Evolutionary conservation across 2,797 vertebrate species (phyloP), one percentile per base, ranked within the genome.

Genomic region (Sardinella longiceps): DNA sequence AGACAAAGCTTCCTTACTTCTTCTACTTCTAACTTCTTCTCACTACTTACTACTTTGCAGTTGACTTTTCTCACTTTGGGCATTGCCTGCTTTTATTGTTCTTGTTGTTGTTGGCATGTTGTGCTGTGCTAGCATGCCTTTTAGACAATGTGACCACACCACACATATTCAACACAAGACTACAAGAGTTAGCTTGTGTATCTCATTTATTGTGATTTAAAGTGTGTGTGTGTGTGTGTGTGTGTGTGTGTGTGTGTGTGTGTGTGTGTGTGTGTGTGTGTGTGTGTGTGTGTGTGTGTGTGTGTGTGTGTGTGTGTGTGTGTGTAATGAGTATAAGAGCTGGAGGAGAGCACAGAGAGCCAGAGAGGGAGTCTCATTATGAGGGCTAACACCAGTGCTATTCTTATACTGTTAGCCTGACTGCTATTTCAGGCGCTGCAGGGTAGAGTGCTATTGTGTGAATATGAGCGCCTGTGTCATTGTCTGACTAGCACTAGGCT

Each of bases 171-270:
- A 39, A 39, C 33, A 39, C 3, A 0, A 20, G 56, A 25, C 14
- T 5, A 5, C 20, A 77, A 39, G 23, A 6, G 53, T 58, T 4
- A 20, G 63, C 28, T 37, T 74, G 33, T 74, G 66, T 39, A 9
- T 74, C 30, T 66, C 28, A 33, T 66, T 30, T 66, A 66, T 66
- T 37, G 14, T 15, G 0, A 18, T 70, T 70, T 70, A 14, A 15
- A 82, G 77, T 86, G 66, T 84, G 82, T 84, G 70, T 83, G 80
- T 37, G 37, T 87, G 70, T 51, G 83, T 85, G 84, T 84, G 84
- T 56, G 81, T 84, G 86, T 80, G 28, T 81, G 43, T 25, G n/a
- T 80, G 74, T 80, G 50, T 81, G 30, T 81, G 80, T 83, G 82
- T 77, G 56, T 51, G 39, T 83, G 81, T 83, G 83, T 74, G 81